A percentile compares a stretch with the other conserved stretches of the same genome.
Conservation (phyloP, 2,797 vertebrate species). For the Hypotaenidia philippensis region DNA sequence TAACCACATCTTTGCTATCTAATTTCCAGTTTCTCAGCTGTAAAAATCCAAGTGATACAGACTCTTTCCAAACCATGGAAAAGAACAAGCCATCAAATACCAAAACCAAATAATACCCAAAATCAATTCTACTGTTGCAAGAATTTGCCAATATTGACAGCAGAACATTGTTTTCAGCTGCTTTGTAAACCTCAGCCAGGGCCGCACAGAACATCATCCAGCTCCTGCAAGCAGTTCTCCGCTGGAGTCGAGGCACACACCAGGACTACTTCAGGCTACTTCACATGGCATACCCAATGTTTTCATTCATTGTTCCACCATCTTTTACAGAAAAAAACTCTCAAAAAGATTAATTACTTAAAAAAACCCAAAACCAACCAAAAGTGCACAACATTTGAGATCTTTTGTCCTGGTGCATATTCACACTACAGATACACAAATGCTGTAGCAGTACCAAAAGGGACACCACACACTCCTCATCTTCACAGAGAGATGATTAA, state of each 20-base stretch:
- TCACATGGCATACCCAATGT: background rate
- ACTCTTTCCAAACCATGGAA: background rate
- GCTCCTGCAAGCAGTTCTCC: background rate
- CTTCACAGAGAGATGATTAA: background rate
- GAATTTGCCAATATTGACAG: background rate
- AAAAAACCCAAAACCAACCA: background rate
- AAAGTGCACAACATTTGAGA: background rate
- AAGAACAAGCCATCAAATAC: background rate
- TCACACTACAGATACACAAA: background rate
- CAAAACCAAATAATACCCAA: background rate
- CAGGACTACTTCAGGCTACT: background rate
- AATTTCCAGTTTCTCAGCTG: background rate
- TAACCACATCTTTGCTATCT: background rate
- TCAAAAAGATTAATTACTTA: background rate
- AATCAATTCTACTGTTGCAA: background rate
- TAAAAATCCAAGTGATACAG: background rate
- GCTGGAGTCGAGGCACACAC: rapidly evolving
- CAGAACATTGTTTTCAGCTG: background rate
- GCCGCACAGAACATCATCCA: background rate
- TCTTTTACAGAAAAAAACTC: background rate
- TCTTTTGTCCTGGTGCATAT: background rate
- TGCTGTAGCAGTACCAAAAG: background rate
- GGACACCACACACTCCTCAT: background rate
- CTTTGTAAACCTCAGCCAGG: background rate
- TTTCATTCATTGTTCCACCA: background rate